Evolutionary conservation across 1,140 invertebrate genomes (phyloP), one percentile per base, ranked within the genome.

Genomic region (Acromyrmex heyeri): DNA sequence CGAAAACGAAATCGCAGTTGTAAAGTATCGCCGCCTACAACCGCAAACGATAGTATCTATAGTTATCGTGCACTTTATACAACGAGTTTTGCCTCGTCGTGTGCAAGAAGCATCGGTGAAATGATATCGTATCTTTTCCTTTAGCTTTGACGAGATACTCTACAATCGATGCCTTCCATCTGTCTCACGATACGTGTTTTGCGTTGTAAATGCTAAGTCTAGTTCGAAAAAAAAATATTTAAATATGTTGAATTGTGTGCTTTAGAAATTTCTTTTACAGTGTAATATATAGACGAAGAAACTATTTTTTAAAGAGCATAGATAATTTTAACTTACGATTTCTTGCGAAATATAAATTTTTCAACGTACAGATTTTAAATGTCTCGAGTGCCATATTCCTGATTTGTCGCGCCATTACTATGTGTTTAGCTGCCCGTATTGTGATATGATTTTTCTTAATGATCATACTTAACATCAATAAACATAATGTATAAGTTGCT

Each of bases 1-100:
- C 24, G 69, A 61, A 73, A 83, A 83, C 30, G 65, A 30, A 59
- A 62, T 73, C 27, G 38, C n/a, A 50, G 55, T 75, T 73, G 57
- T 62, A 75, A 61, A 12, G 14, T 73, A 83, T 27, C 21, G 55
- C 38, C 14, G 24, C 44, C 55, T 44, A 72, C 55, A 82, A 7
- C 27, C 67, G 24, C 69, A 73, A 73, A 62, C 69, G 69, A 62
- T 83, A 48, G 24, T 34, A 83, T 83, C 24, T 83, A 50, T 61
- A 73, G 79, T 75, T 83, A 83, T 82, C 85, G 85, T 86, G 85
- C 65, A 86, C 77, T 86, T 86, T 69, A 50, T 16, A 72, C 38
- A 86, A 86, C 85, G 85, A 86, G 85, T 86, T 86, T 86, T 70
- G 14, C 64, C 44, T 59, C 62, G 30, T n/a, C 18, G 62, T 67